Conservation (phyloP, 2,888 invertebrate species). For the Habroteleia sp. region DNA sequence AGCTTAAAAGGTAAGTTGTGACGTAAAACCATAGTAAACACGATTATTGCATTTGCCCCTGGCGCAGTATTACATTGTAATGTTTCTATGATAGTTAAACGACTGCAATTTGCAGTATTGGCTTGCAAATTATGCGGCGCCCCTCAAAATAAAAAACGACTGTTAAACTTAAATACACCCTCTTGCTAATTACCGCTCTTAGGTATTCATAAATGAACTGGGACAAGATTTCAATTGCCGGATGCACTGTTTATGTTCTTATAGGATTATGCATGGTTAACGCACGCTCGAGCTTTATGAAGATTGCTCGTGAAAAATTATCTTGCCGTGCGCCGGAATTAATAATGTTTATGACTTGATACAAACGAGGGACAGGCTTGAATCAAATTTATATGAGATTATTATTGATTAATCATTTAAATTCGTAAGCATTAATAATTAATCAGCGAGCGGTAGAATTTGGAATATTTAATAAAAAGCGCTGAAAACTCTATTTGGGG, state of each 20-base stretch:
- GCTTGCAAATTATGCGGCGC: constrained; percentile 6
- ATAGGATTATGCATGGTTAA: constrained; percentile 16
- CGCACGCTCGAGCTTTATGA: no score
- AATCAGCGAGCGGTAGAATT: no score
- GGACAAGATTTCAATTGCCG: constrained; percentile 24
- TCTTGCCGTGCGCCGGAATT: no score
- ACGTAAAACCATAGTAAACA: constrained; percentile 50
- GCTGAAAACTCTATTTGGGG: no score
- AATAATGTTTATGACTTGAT: no score
- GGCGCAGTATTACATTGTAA: constrained; percentile 18
- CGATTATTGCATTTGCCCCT: constrained; percentile 45
- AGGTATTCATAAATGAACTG: constrained; percentile 18
- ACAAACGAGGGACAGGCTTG: no score
- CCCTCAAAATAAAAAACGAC: constrained; percentile 23
- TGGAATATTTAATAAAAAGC: no score
- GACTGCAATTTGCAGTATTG: constrained; percentile 18
- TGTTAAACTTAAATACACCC: constrained; percentile 10
- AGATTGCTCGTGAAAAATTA: constrained; percentile 8
- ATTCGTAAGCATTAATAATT: no score
- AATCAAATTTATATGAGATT: no score
- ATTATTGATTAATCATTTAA: no score
- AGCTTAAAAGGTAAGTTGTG: constrained; percentile 48
- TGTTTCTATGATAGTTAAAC: constrained; percentile 28
- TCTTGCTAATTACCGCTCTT: constrained; percentile 19
- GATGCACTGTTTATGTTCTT: constrained; percentile 13